A percentile compares a stretch with the other conserved stretches of the same genome.
phyloP scores from a whole-genome alignment of 2,797 vertebrate genomes.

The Mico argentatus region DNA sequence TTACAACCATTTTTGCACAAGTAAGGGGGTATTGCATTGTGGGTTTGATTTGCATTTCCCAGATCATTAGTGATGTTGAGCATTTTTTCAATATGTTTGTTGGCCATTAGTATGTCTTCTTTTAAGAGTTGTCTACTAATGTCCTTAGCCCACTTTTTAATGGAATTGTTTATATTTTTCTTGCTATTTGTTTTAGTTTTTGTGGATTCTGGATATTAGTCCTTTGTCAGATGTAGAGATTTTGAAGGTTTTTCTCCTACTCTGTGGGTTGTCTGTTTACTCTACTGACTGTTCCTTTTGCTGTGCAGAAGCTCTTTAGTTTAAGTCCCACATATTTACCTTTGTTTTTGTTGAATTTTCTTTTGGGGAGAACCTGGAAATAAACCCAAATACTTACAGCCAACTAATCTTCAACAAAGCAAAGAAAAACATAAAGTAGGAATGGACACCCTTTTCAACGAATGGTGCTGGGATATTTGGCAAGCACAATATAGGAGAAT shows the following conservation, averaged over 20 bases:
- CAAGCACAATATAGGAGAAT: neutral
- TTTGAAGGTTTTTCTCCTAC: neutral
- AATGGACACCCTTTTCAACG: neutral
- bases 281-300: neutral
- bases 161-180: neutral
- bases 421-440: neutral
- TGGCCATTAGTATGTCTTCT: neutral
- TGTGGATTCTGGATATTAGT: neutral
- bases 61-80: neutral
- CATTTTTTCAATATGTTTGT: neutral
- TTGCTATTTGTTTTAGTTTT: neutral
- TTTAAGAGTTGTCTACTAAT: neutral
- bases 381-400: neutral
- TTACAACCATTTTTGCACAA: neutral
- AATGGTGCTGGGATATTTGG: neutral
- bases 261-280: neutral
- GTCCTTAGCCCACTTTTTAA: neutral
- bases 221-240: neutral
- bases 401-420: neutral
- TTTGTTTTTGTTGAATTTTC: neutral
- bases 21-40: neutral
- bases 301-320: neutral
- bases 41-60: neutral
- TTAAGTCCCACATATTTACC: neutral
- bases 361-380: neutral